Base-by-base conservation (phyloP, 2,888 invertebrate genomes). In the Lacanobia wlatinum region DNA sequence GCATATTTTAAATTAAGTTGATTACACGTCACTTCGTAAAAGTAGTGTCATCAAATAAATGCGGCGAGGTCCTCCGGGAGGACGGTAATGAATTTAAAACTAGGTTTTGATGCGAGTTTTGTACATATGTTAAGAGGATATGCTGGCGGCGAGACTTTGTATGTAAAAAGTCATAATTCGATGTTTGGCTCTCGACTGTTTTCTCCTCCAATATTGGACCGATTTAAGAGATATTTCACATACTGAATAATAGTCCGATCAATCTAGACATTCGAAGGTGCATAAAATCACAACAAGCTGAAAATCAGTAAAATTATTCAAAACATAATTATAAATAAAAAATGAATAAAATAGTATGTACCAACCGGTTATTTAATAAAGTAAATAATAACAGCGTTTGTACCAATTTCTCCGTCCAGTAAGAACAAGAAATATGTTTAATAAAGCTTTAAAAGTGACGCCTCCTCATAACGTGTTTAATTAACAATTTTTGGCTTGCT, bases 11-110 rank as follows among this genome's bases (percentile, higher is more conserved):
- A 52, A 50, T 56, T 40, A 55, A 64, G 38, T 70, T 55, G 43
- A 76, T 67, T 52, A 64, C 66, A 50, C 23, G 73, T 56, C 67
- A 73, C 28, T 67, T 63, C 16, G 48, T 67, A 40, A 55, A 62
- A 53, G 40, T 55, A 46, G 40, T 46, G 18, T 43, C 28, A 64
- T 70, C 16, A 53, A 53, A 53, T 66, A 55, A 46, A 50, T 34
- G 34, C 52, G 43, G 14, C 16, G 23, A 14, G 40, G 28, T 64
- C 79, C 61, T 12, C 12, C n/a, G 78, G 74, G 78, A 73, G 16
- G 4, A 28, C 40, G 34, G 34, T 69, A 73, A 62, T 74, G 21
- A 62, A 43, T 65, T 73, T 78, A 58, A 46, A 69, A 64, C 46
- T 48, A 50, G 61, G 21, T 60, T 16, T 23, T 18, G 34, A 34